Evolutionary conservation across 2,888 invertebrate species (phyloP), one percentile per base, ranked within the genome.

Genomic region (Abrostola tripartita): DNA sequence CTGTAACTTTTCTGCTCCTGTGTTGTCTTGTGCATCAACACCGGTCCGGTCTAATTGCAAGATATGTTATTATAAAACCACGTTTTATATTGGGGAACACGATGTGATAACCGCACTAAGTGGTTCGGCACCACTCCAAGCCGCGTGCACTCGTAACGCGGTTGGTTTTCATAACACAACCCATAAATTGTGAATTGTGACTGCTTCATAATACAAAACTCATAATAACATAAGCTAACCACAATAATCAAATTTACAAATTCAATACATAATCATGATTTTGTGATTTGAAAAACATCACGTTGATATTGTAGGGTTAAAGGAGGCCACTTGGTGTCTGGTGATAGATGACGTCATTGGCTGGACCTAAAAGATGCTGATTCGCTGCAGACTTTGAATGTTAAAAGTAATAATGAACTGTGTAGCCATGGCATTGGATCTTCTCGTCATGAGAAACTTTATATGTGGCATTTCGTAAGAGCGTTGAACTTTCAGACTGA

Each of bases 71-170:
- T 24, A 47, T 14, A 47, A 14, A n/a, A 24, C 14, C 44, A 47
- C 44, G 44, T 47, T 47, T 47, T 24, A 47, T 24, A 47, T 47
- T 47, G n/a, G 44, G 44, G 44, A 47, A 6, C 9, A 14, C 24
- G 44, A 9, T 11, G 24, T 37, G 54, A 42, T 59, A 56, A 53
- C 44, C 40, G 35, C 37, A 44, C 0, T 50, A 35, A 70, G 59
- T 69, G 58, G 64, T 71, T 51, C 53, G 55, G 65, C 59, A 50
- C 56, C 5, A 54, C 50, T 69, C 49, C 49, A 54, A 60, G 11
- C 53, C 69, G 60, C 53, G 65, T 70, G 71, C 56, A 51, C 35
- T 50, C 24, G 14, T 69, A 37, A 8, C 10, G 64, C 11, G 44
- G 24, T 24, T 40, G 56, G 53, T 53, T 38, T 24, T 36, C 24